Evolutionary conservation across 2,113 vertebrate genomes (phyloP), one percentile per base, ranked within the genome.

Genomic region (Ochotona princeps): DNA sequence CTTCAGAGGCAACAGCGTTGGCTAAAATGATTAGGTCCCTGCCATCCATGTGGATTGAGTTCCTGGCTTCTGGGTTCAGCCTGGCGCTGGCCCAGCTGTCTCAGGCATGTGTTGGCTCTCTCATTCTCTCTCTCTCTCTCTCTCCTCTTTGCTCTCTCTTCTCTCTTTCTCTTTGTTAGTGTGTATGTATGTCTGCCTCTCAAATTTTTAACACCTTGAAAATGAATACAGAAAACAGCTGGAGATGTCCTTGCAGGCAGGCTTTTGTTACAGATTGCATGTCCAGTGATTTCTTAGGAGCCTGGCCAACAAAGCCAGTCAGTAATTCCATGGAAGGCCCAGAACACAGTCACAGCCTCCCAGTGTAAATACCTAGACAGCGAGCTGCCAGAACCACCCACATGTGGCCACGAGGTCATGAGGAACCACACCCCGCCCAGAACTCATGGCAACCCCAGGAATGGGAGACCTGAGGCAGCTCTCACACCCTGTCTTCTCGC

Each of bases 391-490:
- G 57, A 91, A 35, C 26, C 80, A 49, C 5, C 26, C 80, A 49
- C 5, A 0, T 76, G 49, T 57, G 51, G 60, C 30, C 66, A 63
- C 0, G 0, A 44, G 74, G 57, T 92, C 80, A 61, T 1, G 0
- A 81, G 51, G 57, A 93, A 90, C 67, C 47, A 4, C 74, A 91
- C 32, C 57, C 70, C 17, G 93, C 65, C 61, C 80, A 81, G 70
- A 51, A 7, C 38, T 80, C 70, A 17, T 30, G 1, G 65, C 76
- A 89, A 79, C 23, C 65, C 70, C 38, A 83, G 63, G 44, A 95
- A 93, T 69, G 75, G 83, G 38, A 92, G 82, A 47, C 79, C 66
- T 21, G 30, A 80, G 85, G 67, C 89, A 38, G 38, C 89, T 92
- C 83, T 90, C 92, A 92, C 72, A 89, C 72, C 79, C 35, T 81